Conservation (phyloP, 1,140 invertebrate genomes). For the Papilio machaon region DNA sequence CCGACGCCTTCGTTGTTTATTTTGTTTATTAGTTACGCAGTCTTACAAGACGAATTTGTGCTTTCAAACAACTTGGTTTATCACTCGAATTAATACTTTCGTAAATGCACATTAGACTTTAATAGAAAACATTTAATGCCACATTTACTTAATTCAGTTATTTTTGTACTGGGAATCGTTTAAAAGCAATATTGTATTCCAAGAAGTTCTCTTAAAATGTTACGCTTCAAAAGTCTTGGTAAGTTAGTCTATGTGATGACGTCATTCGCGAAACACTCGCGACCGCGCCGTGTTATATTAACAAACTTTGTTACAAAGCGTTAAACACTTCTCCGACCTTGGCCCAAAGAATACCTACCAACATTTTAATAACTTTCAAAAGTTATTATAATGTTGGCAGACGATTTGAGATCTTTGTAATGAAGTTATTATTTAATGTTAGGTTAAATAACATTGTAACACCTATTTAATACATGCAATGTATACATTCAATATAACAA, state of each 20-base stretch:
- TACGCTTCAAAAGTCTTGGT: neutral
- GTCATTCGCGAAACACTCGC: neutral
- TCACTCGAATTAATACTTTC: no score
- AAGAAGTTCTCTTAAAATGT: neutral
- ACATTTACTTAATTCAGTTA: neutral
- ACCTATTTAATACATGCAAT: neutral
- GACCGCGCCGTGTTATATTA: neutral
- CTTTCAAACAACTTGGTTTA: no score
- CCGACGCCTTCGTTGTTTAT: neutral
- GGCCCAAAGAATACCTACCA: neutral
- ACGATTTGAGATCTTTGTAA: neutral
- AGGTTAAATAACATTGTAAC: neutral
- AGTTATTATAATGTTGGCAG: neutral
- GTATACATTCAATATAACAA: neutral
- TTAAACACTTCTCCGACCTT: neutral
- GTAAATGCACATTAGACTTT: no score
- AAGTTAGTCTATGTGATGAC: neutral
- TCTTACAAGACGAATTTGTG: no score
- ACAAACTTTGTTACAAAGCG: neutral
- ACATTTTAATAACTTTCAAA: constrained; percentile 21
- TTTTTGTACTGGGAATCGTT: neutral
- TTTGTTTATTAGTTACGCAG: neutral
- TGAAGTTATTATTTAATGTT: neutral
- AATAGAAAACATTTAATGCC: no score
- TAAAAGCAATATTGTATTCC: neutral